Evolutionary conservation across 1,140 invertebrate genomes (phyloP).

Genomic region (Macrobrachium rosenbergii): DNA sequence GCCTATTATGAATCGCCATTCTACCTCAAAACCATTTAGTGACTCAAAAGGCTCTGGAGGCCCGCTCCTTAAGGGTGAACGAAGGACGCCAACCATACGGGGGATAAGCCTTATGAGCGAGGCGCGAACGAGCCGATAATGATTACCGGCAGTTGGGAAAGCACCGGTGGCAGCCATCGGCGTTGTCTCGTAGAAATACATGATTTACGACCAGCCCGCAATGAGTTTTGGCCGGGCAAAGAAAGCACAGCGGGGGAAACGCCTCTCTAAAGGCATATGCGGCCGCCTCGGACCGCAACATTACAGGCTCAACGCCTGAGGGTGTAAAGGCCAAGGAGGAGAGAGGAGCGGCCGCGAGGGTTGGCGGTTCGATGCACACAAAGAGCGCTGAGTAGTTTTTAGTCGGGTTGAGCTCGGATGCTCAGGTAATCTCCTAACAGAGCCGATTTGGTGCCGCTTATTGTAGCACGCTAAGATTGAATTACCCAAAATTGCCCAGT

Average conservation of each 20-base stretch:
- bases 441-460: constrained; percentile 58
- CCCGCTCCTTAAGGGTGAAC: constrained; percentile 44
- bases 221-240: constrained; percentile 67
- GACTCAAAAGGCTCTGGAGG: constrained; percentile 51
- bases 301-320: background rate
- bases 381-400: constrained; percentile 58
- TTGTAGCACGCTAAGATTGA: constrained; percentile 63
- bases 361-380: background rate
- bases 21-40: constrained; percentile 60
- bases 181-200: constrained; percentile 66
- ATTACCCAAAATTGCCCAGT: constrained; percentile 58
- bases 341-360: background rate
- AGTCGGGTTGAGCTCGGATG: constrained; percentile 56
- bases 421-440: constrained; percentile 61
- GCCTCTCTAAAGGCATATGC: constrained; percentile 17
- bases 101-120: constrained; percentile 60
- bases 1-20: constrained; percentile 62
- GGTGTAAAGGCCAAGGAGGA: background rate
- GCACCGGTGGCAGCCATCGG: constrained; percentile 61
- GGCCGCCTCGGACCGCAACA: background rate
- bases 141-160: constrained; percentile 66
- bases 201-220: constrained; percentile 64
- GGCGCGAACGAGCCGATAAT: constrained; percentile 65
- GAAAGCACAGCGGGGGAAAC: constrained; percentile 59
- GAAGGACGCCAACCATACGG: background rate